Evolutionary conservation across 2,113 vertebrate species (phyloP).

Genomic region (Pteropus alecto): DNA sequence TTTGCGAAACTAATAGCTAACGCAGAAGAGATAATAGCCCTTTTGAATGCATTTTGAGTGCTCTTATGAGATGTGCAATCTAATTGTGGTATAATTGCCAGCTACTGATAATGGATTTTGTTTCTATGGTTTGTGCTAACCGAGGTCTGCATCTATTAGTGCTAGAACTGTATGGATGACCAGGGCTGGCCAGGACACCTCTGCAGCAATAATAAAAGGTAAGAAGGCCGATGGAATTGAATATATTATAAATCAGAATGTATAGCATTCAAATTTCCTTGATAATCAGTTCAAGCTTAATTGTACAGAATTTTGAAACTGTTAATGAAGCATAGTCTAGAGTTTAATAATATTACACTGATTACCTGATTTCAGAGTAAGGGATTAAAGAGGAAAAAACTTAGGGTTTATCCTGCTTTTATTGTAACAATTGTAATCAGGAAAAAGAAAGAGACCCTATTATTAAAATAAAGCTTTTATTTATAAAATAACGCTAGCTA

Average conservation of each 20-base stretch:
- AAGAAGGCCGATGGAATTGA: not conserved
- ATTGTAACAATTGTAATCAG: not conserved
- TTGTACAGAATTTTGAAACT: not conserved
- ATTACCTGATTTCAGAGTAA: not conserved
- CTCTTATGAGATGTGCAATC: not conserved
- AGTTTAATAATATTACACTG: not conserved
- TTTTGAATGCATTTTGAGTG: conserved; percentile 4
- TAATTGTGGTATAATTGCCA: conserved; percentile 49
- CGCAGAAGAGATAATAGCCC: not conserved
- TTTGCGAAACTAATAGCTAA: conserved; percentile 23
- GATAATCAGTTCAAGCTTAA: not conserved
- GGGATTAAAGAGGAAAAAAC: not conserved
- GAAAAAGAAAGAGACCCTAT: not conserved
- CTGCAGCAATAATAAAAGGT: not conserved
- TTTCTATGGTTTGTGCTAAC: not conserved
- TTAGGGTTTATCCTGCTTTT: not conserved
- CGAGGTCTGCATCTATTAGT: not conserved
- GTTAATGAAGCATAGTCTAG: not conserved
- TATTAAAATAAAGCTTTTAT: not conserved
- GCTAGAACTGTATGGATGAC: not conserved
- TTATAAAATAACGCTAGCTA: not conserved
- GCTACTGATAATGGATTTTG: not conserved
- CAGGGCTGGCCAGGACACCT: not conserved
- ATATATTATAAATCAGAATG: not conserved
- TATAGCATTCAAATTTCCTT: not conserved